Percentiles rank a stretch among this genome's conserved stretches.
Evolutionary conservation across 2,888 invertebrate species (phyloP).

Genomic region (Sicus ferrugineus): DNA sequence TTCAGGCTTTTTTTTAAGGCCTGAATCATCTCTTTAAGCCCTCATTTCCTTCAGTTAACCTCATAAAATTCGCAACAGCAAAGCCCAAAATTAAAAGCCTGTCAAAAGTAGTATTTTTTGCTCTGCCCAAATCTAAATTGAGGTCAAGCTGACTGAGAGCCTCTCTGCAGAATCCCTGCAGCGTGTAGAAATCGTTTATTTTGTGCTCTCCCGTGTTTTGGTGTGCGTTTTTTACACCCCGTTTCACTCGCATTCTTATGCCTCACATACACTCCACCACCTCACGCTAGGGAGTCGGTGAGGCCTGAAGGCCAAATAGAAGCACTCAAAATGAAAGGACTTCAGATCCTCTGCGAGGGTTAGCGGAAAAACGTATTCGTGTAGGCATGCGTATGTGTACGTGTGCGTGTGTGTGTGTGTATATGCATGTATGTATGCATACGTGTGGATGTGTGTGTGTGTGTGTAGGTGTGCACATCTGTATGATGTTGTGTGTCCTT

Average conservation of each 20-base stretch:
- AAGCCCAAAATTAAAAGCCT: slow-evolving; percentile 17
- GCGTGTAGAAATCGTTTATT: slow-evolving; percentile 17
- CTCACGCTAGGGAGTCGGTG: neutral
- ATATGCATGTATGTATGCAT: neutral
- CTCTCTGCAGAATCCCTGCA: neutral
- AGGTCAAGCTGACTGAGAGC: slow-evolving; percentile 17
- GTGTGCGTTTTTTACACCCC: neutral
- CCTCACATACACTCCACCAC: neutral
- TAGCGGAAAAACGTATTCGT: neutral
- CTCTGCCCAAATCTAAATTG: slow-evolving; percentile 26
- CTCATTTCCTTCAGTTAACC: neutral
- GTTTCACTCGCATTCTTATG: neutral
- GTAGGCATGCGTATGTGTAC: neutral
- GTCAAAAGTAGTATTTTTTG: slow-evolving; percentile 9
- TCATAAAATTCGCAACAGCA: slow-evolving; percentile 8
- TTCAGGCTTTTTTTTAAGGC: no score
- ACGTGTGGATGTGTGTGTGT: neutral
- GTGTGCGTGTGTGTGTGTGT: neutral
- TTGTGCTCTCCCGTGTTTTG: neutral
- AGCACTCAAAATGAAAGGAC: slow-evolving; percentile 34
- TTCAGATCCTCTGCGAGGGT: neutral
- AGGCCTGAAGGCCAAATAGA: slow-evolving; percentile 3
- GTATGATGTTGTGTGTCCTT: neutral
- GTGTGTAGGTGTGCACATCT: neutral
- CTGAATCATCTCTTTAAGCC: neutral